Evolutionary conservation across 1,140 invertebrate species (phyloP).

Genomic region (Cotesia vestalis): DNA sequence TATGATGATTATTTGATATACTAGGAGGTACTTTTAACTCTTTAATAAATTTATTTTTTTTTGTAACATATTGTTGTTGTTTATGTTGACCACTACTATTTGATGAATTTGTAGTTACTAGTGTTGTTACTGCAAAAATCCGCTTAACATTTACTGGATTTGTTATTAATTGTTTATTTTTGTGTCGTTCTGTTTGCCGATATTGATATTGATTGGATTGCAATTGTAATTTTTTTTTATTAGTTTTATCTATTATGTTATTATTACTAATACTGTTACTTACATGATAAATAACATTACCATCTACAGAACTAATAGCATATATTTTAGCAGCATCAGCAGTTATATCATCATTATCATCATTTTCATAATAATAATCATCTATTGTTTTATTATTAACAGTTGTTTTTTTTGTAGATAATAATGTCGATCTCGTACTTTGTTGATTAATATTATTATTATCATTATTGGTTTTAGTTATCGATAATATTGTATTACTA

Average conservation of each 20-base stretch:
- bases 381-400: no score
- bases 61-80: slow-evolving; percentile 61
- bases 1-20: slow-evolving; percentile 63
- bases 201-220: slow-evolving; percentile 54
- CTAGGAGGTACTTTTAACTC: slow-evolving; percentile 68
- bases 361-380: slow-evolving; percentile 47
- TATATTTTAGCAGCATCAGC: slow-evolving; percentile 75
- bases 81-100: slow-evolving; percentile 48
- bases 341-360: slow-evolving; percentile 60
- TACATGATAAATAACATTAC: slow-evolving; percentile 87
- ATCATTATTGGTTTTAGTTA: slow-evolving; percentile 46
- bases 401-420: no score
- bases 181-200: slow-evolving; percentile 51
- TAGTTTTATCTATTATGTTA: slow-evolving; percentile 49
- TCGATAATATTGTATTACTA: slow-evolving; percentile 67
- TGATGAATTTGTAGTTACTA: slow-evolving; percentile 54
- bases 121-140: slow-evolving; percentile 65
- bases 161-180: slow-evolving; percentile 52
- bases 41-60: slow-evolving; percentile 65
- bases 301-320: slow-evolving; percentile 86
- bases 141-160: slow-evolving; percentile 65
- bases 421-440: no score
- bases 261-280: slow-evolving; percentile 63
- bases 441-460: not conserved
- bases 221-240: no score